These are phyloP conservation scores for Argynnis bischoffii DNA, from an alignment of 2,888 invertebrate genomes.

Conservation along the genomic window DNA sequence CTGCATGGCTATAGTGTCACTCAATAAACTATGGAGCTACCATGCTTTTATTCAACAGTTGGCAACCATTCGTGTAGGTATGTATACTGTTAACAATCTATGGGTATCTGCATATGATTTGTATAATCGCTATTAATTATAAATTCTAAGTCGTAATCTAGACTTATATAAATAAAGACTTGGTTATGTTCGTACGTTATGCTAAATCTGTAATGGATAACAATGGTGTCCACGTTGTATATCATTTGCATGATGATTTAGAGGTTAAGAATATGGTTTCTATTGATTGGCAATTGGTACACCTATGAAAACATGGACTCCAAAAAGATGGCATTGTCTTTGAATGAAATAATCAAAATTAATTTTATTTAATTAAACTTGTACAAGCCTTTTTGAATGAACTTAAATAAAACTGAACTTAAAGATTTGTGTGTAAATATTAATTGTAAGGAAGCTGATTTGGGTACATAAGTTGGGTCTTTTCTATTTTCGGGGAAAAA, in stretches of 20 bases:
- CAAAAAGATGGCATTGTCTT: too few species aligned
- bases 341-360: too few species aligned
- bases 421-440: too few species aligned
- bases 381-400: too few species aligned
- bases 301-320: too few species aligned
- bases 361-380: too few species aligned
- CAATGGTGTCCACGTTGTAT: slow-evolving; percentile 2
- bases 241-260: slow-evolving; percentile 10
- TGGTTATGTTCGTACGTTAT: slow-evolving; percentile 1
- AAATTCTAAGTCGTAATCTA: slow-evolving; percentile 15
- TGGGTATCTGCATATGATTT: slow-evolving; percentile 3
- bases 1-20: slow-evolving; percentile 34
- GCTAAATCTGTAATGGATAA: slow-evolving; percentile 7
- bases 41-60: slow-evolving; percentile 18
- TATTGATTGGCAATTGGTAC: too few species aligned
- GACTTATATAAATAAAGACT: slow-evolving; percentile 2
- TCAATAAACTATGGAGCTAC: slow-evolving; percentile 25
- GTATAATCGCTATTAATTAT: slow-evolving; percentile 24
- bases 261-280: not conserved
- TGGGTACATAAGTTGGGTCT: too few species aligned
- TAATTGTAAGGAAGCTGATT: too few species aligned
- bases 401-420: too few species aligned
- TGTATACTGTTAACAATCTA: slow-evolving; percentile 25
- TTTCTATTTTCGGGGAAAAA: too few species aligned
- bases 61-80: slow-evolving; percentile 34